Evolutionary conservation across 2,888 invertebrate species (phyloP).

Genomic region (Drosophila paucipuncta): DNA sequence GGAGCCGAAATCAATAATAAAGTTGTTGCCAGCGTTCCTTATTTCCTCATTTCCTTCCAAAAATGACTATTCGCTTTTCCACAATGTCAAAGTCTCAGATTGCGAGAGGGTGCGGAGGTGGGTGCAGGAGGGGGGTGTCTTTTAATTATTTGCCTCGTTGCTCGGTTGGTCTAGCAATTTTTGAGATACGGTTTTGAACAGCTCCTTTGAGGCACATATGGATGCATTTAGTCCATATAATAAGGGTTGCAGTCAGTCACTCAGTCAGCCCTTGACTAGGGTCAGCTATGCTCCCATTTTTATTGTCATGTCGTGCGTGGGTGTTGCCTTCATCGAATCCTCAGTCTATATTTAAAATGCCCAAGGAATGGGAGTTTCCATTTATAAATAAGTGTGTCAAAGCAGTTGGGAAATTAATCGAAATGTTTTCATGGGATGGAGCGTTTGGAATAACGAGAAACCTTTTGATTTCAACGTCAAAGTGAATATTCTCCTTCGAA

Average conservation of each 20-base stretch:
- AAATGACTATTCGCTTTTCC: constrained; percentile 60
- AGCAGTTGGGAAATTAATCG: constrained; percentile 21
- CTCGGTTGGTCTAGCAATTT: constrained; percentile 24
- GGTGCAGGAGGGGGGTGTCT: constrained; percentile 1
- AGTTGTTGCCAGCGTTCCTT: constrained; percentile 28
- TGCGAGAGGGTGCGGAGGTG: neutral
- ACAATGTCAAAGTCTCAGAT: neutral
- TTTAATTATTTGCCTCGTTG: constrained; percentile 61
- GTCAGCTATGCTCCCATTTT: constrained; percentile 22
- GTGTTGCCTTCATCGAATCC: constrained; percentile 8
- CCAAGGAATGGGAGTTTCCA: constrained; percentile 20
- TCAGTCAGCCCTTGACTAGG: constrained; percentile 20
- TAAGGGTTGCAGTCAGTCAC: constrained; percentile 34
- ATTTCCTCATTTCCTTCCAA: constrained; percentile 32
- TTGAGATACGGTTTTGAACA: constrained; percentile 26
- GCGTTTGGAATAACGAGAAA: constrained; percentile 1
- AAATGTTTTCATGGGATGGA: neutral
- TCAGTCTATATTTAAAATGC: constrained; percentile 22
- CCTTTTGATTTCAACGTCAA: constrained; percentile 6
- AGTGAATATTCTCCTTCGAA: neutral
- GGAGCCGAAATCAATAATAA: constrained; percentile 52
- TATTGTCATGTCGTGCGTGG: neutral
- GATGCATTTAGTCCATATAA: constrained; percentile 28
- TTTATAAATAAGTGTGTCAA: constrained; percentile 37
- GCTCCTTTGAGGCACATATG: constrained; percentile 31